Base-by-base conservation (phyloP, 2,797 vertebrate species). In the Poecile montanus region DNA sequence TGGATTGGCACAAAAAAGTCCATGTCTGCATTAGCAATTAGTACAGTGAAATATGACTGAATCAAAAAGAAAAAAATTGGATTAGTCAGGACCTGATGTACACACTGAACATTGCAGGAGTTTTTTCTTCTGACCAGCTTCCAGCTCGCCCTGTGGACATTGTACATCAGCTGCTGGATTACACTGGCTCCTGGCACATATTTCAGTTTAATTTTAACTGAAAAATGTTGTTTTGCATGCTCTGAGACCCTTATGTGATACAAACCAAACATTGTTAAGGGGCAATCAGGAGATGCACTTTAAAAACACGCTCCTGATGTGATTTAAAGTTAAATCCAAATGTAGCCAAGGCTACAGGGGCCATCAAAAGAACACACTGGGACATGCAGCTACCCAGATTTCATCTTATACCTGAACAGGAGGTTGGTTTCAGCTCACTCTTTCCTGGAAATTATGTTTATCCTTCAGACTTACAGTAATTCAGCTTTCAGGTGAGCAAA, bases 401-500 rank as follows among this genome's bases (percentile, higher is more conserved):
- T 91, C 56, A 72, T 58, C 80, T 90, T 73, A 83, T 51, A 78
- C n/a, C 74, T 93, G 88, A 88, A 51, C 3, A 61, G 65, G 38
- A 84, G n/a, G 62, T 65, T 68, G 62, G 47, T 65, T 95, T 84
- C 91, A 93, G 77, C 44, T 93, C 74, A 93, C 34, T 66, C 45
- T 66, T 81, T 65, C 56, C 53, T 82, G 74, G 63, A 89, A 94
- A 94, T 83, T 29, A 91, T 4, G 25, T 50, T 88, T 87, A 82
- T 79, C 75, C 67, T 83, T 88, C 76, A 85, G 57, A 87, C 32
- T 95, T 91, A 91, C 3, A 83, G 54, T 54, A 94, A 90, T 54
- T 88, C 73, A 91, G 54, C 62, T 95, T 81, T 89, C 60, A 86
- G 58, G 47, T 84, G n/a, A 90, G 71, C 63, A 79, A 94, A 95